phyloP scores from a whole-genome alignment of 2,797 vertebrate genomes.

The Hemitrygon akajei region DNA sequence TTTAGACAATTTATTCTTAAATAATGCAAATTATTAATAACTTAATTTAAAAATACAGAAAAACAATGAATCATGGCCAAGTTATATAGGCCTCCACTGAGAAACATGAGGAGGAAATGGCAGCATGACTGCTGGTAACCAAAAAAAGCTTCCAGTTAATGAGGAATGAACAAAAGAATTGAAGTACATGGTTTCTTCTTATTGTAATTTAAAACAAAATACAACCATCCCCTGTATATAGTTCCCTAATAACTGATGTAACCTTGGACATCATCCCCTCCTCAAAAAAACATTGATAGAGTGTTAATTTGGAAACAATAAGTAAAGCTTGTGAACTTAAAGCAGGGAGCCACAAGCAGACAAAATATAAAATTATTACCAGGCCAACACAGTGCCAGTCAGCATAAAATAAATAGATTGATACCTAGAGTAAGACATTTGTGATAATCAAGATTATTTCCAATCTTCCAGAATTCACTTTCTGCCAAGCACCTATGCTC shows the following conservation, averaged over 20 bases:
- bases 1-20: not conserved
- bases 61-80: not conserved
- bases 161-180: not conserved
- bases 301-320: not conserved
- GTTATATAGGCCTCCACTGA: not conserved
- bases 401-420: not conserved
- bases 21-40: not conserved
- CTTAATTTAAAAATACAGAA: not conserved
- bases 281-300: not conserved
- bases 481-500: no score
- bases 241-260: not conserved
- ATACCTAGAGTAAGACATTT: not conserved
- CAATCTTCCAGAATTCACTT: not conserved
- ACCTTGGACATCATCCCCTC: not conserved
- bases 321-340: not conserved
- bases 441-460: not conserved
- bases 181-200: not conserved
- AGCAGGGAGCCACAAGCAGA: not conserved
- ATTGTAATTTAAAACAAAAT: slow-evolving; percentile 7
- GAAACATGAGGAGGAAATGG: not conserved
- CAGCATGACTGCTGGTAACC: not conserved
- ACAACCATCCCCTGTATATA: not conserved
- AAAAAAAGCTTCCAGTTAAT: not conserved
- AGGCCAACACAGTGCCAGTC: not conserved
- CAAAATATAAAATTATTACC: not conserved